Base-by-base conservation (phyloP, 2,113 vertebrate species). In the Empidonax alnorum region DNA sequence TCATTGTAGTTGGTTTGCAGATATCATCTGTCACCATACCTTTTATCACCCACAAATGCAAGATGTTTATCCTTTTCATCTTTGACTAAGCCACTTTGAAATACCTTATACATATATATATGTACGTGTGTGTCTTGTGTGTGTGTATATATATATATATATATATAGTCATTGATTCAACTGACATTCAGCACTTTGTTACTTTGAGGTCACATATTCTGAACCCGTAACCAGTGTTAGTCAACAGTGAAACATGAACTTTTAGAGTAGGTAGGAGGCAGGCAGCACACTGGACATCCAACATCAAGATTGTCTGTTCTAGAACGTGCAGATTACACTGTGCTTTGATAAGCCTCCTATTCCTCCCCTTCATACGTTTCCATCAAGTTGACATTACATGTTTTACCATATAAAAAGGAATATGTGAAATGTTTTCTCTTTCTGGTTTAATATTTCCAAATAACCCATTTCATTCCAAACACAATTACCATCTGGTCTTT, bases 391-490 rank as follows among this genome's bases (percentile, higher is more conserved):
- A 87, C 97, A 97, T 96, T 97, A 97, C 94, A 95, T 96, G 95
- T 97, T 85, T 97, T 87, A 44, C 89, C 95, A 94, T 96, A 81
- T 77, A 85, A 95, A 91, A 97, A 97, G 87, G 89, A 96, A 92
- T 72, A 95, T 98, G 97, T 97, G 94, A 97, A 91, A 91, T 97
- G 92, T 97, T 98, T 98, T 97, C 96, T 97, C 89, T 93, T 96
- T 97, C 90, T 97, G 96, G 87, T 97, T 96, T 96, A 97, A 90
- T 98, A 98, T 96, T 97, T 98, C 73, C 92, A 94, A 97, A 94
- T 97, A 98, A 97, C 92, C 65, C 98, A 98, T 98, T 97, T 95
- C 98, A 98, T 98, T 96, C 94, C 94, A 97, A 91, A 87, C 87
- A 96, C 95, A 85, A 95, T 76, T 95, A 49, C 86, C 98, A 98